Conservation (phyloP, 2,113 vertebrate genomes). For the Amazona guildingii region DNA sequence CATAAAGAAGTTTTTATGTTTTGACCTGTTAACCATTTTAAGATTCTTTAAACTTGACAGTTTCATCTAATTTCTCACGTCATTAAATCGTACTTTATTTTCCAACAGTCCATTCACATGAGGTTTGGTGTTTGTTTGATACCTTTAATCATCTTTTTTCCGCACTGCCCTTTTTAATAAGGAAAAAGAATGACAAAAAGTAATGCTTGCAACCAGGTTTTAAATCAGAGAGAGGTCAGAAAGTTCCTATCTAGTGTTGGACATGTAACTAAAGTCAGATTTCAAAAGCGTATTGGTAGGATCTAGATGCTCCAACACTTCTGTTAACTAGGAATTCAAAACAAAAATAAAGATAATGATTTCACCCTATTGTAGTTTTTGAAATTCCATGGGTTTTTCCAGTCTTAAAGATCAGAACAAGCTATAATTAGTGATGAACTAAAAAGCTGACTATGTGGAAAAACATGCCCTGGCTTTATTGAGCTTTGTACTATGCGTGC, state of each 20-base stretch:
- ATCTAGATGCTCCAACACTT: background rate
- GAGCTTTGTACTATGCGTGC: accelerated
- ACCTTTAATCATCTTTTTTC: slow-evolving; percentile 66
- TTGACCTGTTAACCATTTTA: slow-evolving; percentile 74
- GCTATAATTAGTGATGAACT: background rate
- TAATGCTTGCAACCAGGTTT: slow-evolving; percentile 17
- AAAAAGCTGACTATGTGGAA: background rate
- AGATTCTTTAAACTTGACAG: slow-evolving; percentile 76
- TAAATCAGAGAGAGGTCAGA: slow-evolving; percentile 28
- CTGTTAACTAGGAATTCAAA: background rate
- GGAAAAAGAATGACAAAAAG: slow-evolving; percentile 27
- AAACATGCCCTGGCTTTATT: background rate
- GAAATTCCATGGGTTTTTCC: background rate
- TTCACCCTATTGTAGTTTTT: background rate
- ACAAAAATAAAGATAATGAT: background rate
- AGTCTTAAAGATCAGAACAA: background rate
- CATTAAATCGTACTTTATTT: slow-evolving; percentile 73
- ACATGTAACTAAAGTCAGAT: background rate
- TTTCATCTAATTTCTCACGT: slow-evolving; percentile 77
- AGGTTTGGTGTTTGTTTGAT: slow-evolving; percentile 70
- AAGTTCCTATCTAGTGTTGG: background rate
- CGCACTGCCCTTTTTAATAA: slow-evolving; percentile 46
- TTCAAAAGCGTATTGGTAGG: background rate
- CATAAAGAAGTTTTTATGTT: slow-evolving; percentile 78
- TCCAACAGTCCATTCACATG: slow-evolving; percentile 58